phyloP scores from a whole-genome alignment of 1,140 invertebrate genomes.

The Bombus pyrosoma region DNA sequence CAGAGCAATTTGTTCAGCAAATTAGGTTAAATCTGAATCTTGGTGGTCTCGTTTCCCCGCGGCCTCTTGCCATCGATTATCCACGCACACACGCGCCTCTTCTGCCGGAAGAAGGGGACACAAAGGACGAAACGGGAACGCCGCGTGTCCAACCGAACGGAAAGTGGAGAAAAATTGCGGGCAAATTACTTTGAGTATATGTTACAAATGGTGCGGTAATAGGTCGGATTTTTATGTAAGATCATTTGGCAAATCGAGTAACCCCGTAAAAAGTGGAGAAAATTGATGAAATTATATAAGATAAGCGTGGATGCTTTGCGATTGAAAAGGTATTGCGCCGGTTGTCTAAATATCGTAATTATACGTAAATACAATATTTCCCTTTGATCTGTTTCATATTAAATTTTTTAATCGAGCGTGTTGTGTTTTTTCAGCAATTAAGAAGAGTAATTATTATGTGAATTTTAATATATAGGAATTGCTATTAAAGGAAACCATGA shows the following conservation, averaged over 20 bases:
- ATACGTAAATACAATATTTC: no score
- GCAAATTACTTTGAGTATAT: not conserved
- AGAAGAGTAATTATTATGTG: not conserved
- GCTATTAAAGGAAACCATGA: not conserved
- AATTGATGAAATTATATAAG: no score
- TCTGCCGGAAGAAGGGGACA: slow-evolving; percentile 1
- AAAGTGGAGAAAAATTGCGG: slow-evolving; percentile 6
- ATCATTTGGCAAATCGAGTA: no score
- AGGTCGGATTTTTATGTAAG: not conserved
- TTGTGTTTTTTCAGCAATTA: no score
- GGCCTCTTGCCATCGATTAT: slow-evolving; percentile 51
- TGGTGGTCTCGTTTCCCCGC: slow-evolving; percentile 34
- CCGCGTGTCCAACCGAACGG: slow-evolving; percentile 3
- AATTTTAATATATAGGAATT: not conserved
- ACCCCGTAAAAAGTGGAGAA: no score
- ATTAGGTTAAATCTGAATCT: slow-evolving; percentile 66
- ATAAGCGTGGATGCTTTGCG: no score
- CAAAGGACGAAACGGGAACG: slow-evolving; percentile 16
- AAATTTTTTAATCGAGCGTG: no score
- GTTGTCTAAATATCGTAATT: no score
- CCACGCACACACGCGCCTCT: slow-evolving; percentile 1
- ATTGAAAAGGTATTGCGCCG: no score
- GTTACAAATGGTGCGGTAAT: not conserved
- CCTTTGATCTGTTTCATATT: no score
- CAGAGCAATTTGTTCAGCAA: slow-evolving; percentile 57